Percentiles rank a stretch among this genome's conserved stretches.
phyloP scores from a whole-genome alignment of 2,113 vertebrate genomes.

The Syrrhaptes paradoxus region DNA sequence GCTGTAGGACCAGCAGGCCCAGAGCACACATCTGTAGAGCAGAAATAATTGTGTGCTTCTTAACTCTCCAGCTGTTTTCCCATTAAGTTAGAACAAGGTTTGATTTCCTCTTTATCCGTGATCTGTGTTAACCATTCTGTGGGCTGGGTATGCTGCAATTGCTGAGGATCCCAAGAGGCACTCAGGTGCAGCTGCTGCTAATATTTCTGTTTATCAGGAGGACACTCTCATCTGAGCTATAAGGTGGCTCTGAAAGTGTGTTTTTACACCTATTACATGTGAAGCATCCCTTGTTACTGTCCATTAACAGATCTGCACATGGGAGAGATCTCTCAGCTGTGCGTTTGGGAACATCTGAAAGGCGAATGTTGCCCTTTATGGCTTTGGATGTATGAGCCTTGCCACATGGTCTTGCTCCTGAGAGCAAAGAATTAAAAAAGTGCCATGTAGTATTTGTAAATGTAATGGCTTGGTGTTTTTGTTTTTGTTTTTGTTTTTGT shows the following conservation, averaged over 20 bases:
- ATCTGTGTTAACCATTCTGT: not conserved
- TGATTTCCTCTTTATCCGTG: not conserved
- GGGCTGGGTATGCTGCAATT: not conserved
- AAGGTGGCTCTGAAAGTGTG: not conserved
- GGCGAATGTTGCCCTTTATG: not conserved
- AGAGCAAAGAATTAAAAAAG: not conserved
- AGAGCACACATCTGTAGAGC: not conserved
- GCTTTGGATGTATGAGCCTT: not conserved
- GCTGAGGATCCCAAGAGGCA: not conserved
- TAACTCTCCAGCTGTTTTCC: not conserved
- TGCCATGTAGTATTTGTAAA: not conserved
- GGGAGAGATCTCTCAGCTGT: not conserved
- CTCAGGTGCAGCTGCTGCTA: not conserved
- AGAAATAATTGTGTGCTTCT: not conserved
- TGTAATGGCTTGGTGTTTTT: not conserved
- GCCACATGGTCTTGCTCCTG: not conserved
- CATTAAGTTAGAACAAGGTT: not conserved
- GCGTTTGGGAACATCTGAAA: not conserved
- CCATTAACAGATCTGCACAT: not conserved
- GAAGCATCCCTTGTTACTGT: not conserved
- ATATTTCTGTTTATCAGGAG: not conserved
- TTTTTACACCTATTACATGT: not conserved
- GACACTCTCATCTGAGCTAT: fast-evolving
- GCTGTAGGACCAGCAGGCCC: not conserved
- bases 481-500: not conserved